Conservation (phyloP, 1,140 invertebrate species). For the Coboldia fuscipes region DNA sequence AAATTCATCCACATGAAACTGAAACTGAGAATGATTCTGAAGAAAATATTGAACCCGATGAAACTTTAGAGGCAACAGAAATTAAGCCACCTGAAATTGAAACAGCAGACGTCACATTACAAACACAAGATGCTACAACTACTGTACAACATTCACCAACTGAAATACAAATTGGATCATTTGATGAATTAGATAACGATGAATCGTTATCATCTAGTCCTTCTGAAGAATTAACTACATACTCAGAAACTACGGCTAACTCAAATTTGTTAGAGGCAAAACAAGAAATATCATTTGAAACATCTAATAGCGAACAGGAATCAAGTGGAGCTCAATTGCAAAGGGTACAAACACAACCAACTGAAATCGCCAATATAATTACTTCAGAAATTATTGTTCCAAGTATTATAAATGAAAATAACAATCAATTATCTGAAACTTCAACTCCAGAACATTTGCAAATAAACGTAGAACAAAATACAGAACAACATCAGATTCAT, state of each 20-base stretch:
- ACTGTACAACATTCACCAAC: neutral
- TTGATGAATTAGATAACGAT: conserved; percentile 1
- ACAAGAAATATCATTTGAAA: no score
- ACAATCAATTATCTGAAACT: no score
- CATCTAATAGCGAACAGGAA: no score
- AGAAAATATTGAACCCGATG: neutral
- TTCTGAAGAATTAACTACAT: no score
- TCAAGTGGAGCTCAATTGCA: neutral
- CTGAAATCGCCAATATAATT: neutral
- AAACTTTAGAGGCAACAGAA: neutral
- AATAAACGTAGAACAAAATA: no score
- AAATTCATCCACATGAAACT: conserved; percentile 26
- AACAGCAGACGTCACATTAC: neutral
- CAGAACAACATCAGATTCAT: no score
- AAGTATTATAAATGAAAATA: neutral
- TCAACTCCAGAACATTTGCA: no score
- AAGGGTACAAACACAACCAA: neutral
- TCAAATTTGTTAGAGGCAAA: no score
- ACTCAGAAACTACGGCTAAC: no score
- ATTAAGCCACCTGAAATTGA: neutral
- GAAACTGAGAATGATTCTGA: conserved; percentile 6
- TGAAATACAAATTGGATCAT: neutral
- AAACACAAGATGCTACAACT: conserved; percentile 1
- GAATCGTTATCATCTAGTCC: neutral
- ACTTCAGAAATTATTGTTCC: neutral